Evolutionary conservation across 2,113 vertebrate species (phyloP).

Genomic region (Macquaria australasica): DNA sequence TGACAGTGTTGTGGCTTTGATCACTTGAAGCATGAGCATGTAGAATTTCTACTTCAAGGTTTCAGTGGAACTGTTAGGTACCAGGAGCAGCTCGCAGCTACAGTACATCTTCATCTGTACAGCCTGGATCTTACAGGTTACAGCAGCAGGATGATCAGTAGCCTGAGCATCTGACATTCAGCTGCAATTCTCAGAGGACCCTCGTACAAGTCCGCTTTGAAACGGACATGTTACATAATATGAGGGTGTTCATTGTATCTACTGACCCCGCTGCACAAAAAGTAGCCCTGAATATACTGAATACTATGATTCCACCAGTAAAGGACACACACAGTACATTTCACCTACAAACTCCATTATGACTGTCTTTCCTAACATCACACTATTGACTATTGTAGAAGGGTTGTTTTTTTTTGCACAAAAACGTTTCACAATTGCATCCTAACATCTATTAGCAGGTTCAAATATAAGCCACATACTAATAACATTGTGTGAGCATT

Average conservation of each 20-base stretch:
- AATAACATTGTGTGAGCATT: background rate
- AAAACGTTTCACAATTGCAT: no score
- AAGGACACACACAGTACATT: background rate
- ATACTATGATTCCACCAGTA: background rate
- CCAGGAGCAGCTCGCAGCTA: background rate
- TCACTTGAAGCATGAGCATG: background rate
- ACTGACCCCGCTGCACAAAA: background rate
- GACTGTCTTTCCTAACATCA: no score
- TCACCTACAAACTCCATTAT: background rate
- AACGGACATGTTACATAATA: background rate
- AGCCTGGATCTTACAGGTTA: background rate
- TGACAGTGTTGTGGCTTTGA: conserved; percentile 13
- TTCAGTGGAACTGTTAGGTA: background rate
- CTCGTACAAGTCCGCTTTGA: background rate
- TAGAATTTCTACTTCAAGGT: conserved; percentile 3
- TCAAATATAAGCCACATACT: background rate
- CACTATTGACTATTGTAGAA: no score
- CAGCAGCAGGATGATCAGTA: background rate
- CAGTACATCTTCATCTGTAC: background rate
- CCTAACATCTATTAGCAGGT: background rate
- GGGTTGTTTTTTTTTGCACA: no score
- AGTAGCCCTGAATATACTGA: background rate
- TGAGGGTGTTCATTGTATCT: background rate
- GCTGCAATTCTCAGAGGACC: background rate
- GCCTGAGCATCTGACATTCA: background rate